Conservation (phyloP, 2,888 invertebrate genomes). For the Panorpa germanica region DNA sequence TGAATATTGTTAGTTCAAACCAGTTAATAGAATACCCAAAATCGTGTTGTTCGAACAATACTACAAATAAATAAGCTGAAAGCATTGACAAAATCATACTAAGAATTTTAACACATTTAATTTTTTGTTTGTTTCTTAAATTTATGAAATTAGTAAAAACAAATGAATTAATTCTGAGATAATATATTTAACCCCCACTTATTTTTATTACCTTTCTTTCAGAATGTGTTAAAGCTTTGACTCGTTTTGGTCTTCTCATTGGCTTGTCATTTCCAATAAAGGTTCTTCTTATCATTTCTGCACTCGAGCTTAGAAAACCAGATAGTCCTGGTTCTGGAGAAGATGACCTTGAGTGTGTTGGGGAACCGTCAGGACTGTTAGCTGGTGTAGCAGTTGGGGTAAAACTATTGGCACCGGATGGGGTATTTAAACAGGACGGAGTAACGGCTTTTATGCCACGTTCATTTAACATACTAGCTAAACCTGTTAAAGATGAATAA, state of each 20-base stretch:
- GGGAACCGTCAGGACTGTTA: slow-evolving; percentile 57
- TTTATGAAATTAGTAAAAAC: too few relatives aligned
- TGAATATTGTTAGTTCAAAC: slow-evolving; percentile 21
- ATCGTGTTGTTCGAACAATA: slow-evolving; percentile 20
- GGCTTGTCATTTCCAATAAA: slow-evolving; percentile 32
- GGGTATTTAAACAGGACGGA: slow-evolving; percentile 44
- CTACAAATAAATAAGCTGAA: too few relatives aligned
- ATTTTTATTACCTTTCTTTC: too few relatives aligned
- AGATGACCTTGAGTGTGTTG: slow-evolving; percentile 29
- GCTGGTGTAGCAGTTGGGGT: slow-evolving; percentile 76
- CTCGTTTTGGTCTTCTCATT: slow-evolving; percentile 10
- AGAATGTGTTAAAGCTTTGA: too few relatives aligned
- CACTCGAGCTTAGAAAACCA: slow-evolving; percentile 40
- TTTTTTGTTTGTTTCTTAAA: too few relatives aligned
- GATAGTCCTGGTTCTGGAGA: slow-evolving; percentile 27
- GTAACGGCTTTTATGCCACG: slow-evolving; percentile 55
- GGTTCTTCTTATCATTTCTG: slow-evolving; percentile 42
- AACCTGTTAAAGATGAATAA: slow-evolving; percentile 44
- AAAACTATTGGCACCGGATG: slow-evolving; percentile 41
- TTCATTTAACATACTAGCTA: slow-evolving; percentile 61
- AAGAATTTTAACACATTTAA: too few relatives aligned
- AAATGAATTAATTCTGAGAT: too few relatives aligned
- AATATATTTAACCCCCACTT: too few relatives aligned
- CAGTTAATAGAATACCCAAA: slow-evolving; percentile 11
- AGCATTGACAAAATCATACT: too few relatives aligned